Evolutionary conservation across 1,140 invertebrate species (phyloP).

Genomic region (Nasonia vitripennis): DNA sequence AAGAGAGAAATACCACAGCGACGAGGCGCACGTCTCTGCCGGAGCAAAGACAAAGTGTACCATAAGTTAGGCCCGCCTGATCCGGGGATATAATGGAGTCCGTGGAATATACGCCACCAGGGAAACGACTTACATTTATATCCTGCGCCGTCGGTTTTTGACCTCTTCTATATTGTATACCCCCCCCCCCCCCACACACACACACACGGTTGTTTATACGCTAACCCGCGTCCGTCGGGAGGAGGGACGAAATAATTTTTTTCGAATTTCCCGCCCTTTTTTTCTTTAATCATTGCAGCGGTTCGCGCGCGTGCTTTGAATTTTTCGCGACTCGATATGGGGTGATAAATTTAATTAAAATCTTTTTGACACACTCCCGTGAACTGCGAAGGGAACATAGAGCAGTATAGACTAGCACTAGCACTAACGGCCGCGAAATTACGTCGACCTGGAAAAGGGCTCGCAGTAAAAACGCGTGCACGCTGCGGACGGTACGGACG

Average conservation of each 20-base stretch:
- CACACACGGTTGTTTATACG: too few relatives aligned
- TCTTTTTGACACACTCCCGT: background rate
- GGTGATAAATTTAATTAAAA: slow-evolving; percentile 5
- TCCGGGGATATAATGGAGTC: slow-evolving; percentile 21
- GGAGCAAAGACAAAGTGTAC: background rate
- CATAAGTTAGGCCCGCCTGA: slow-evolving; percentile 4
- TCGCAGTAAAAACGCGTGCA: background rate
- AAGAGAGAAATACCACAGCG: background rate
- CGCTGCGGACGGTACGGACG: background rate
- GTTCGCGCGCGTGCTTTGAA: background rate
- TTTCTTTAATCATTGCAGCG: background rate
- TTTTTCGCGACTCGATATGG: background rate
- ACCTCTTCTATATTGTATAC: background rate
- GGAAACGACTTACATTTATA: slow-evolving; percentile 39
- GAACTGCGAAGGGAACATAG: background rate
- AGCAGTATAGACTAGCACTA: background rate
- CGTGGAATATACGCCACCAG: background rate
- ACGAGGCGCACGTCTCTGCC: background rate
- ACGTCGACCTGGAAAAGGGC: slow-evolving; percentile 2
- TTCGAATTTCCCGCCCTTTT: background rate
- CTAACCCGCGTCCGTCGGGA: too few relatives aligned
- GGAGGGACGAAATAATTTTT: background rate
- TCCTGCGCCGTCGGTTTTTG: background rate
- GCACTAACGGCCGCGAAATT: background rate
- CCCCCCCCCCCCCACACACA: too few relatives aligned